Evolutionary conservation across 2,888 invertebrate species (phyloP).

Genomic region (Bombylius major): DNA sequence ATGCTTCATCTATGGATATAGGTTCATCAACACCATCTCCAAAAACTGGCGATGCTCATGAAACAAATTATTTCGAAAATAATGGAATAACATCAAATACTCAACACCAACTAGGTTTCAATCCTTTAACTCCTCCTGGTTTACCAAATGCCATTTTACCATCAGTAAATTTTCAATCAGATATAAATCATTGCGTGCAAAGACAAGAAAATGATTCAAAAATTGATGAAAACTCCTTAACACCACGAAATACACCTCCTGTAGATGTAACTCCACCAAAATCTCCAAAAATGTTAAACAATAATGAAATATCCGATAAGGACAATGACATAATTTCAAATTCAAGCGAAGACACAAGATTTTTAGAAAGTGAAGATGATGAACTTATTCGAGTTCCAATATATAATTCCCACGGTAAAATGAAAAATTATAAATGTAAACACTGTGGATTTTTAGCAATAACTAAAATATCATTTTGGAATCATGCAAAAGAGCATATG

Average conservation of each 20-base stretch:
- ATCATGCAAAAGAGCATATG: constrained; percentile 81
- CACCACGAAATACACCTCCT: constrained; percentile 32
- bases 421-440: constrained; percentile 85
- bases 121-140: constrained; percentile 48
- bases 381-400: constrained; percentile 40
- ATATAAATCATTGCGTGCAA: neutral
- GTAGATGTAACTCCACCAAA: constrained; percentile 37
- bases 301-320: constrained; percentile 15
- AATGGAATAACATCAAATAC: neutral
- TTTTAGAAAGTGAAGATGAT: constrained; percentile 31
- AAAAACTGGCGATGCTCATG: constrained; percentile 35
- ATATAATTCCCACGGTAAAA: constrained; percentile 52
- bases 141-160: constrained; percentile 33
- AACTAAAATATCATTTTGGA: constrained; percentile 89
- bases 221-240: constrained; percentile 17
- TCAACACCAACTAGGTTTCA: constrained; percentile 41
- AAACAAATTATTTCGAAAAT: constrained; percentile 12
- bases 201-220: neutral
- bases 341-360: constrained; percentile 31
- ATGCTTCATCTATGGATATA: neutral
- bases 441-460: constrained; percentile 75
- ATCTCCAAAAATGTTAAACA: constrained; percentile 24
- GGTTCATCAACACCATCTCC: constrained; percentile 36
- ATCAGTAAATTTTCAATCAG: constrained; percentile 4
- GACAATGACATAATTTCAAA: constrained; percentile 33